Percentiles rank a stretch among this genome's conserved stretches.
These are phyloP conservation scores for Philypnodon macrostomus DNA, from an alignment of 2,797 vertebrate genomes.

Conservation along the genomic window DNA sequence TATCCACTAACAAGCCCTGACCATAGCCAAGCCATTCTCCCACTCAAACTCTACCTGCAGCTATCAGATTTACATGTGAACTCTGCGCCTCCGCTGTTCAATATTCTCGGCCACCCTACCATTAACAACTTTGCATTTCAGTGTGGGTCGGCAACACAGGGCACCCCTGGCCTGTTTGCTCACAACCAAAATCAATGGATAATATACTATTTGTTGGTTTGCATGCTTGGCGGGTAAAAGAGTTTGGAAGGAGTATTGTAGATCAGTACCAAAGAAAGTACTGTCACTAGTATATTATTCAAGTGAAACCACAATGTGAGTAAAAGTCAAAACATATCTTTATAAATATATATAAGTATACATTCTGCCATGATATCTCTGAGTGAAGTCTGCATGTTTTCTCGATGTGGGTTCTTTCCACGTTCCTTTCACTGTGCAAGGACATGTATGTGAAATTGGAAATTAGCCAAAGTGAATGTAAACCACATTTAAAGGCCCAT, in stretches of 20 bases:
- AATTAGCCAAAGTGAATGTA: no score
- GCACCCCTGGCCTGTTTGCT: constrained; percentile 30
- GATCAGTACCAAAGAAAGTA: no score
- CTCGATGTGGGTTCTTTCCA: no score
- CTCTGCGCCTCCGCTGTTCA: constrained; percentile 39
- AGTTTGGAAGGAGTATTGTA: neutral
- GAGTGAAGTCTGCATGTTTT: no score
- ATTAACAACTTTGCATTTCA: constrained; percentile 39
- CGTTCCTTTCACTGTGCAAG: no score
- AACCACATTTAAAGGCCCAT: no score
- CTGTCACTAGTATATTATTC: no score
- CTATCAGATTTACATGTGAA: constrained; percentile 38
- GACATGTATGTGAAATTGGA: no score
- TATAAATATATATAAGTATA: no score
- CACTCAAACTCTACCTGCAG: constrained; percentile 27
- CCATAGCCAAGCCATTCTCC: constrained; percentile 20
- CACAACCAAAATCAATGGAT: constrained; percentile 11
- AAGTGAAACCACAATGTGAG: no score
- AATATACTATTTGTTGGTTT: constrained; percentile 8
- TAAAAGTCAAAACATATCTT: no score
- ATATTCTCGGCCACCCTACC: constrained; percentile 41
- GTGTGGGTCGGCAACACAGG: constrained; percentile 35
- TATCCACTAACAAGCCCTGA: constrained; percentile 23
- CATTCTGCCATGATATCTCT: no score
- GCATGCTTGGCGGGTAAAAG: neutral